Conservation (phyloP, 2,113 vertebrate genomes). For the Alethe diademata region DNA sequence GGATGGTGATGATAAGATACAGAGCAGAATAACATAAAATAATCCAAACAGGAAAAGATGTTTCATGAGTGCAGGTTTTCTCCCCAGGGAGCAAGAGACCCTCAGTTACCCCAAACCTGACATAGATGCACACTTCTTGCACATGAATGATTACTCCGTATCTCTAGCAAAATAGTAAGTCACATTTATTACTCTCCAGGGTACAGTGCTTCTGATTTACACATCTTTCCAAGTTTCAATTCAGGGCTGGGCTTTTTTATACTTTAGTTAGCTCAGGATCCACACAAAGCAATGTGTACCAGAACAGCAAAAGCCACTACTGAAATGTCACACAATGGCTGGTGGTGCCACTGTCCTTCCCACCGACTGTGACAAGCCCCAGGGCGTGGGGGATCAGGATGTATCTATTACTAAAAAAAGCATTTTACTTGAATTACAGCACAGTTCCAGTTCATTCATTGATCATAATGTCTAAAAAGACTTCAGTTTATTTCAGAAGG, state of each 20-base stretch:
- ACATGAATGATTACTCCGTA: neutral
- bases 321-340: neutral
- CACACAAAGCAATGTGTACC: neutral
- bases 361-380: neutral
- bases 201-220: conserved; percentile 38
- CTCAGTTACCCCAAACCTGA: conserved; percentile 8
- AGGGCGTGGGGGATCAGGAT: neutral
- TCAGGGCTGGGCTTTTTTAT: neutral
- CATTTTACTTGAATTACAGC: neutral
- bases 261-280: neutral
- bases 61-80: neutral
- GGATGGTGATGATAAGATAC: neutral
- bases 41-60: neutral
- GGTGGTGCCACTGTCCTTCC: neutral
- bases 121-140: neutral
- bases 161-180: conserved; percentile 36
- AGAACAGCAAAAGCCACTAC: neutral
- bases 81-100: neutral
- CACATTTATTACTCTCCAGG: neutral
- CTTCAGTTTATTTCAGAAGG: neutral
- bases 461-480: neutral
- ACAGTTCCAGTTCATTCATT: neutral
- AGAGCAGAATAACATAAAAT: neutral
- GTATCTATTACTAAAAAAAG: neutral
- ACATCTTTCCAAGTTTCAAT: conserved; percentile 4